Conservation (phyloP, 2,113 vertebrate species). For the Oncorhynchus tshawytscha region DNA sequence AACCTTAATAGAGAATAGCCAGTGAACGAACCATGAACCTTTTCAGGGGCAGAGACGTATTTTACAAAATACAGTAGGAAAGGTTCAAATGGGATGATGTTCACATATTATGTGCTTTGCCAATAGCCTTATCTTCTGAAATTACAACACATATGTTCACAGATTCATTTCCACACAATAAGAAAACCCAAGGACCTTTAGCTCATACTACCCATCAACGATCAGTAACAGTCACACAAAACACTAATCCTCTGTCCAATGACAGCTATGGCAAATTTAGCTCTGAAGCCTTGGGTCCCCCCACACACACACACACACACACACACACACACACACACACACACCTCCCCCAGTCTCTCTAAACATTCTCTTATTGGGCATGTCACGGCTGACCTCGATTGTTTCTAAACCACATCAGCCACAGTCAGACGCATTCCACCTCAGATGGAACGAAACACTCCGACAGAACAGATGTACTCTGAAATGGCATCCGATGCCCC, state of each 20-base stretch:
- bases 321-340: slow-evolving; percentile 8
- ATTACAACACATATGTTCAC: neutral
- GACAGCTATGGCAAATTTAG: neutral
- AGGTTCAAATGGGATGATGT: neutral
- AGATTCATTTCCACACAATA: neutral
- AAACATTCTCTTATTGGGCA: slow-evolving; percentile 52
- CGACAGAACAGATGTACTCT: slow-evolving; percentile 51
- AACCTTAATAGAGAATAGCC: neutral
- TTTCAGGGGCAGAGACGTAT: neutral
- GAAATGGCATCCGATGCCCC: slow-evolving; percentile 40
- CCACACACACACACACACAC: slow-evolving; percentile 26
- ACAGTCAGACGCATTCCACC: slow-evolving; percentile 55
- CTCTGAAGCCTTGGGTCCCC: slow-evolving; percentile 28
- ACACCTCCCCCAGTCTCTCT: slow-evolving; percentile 28
- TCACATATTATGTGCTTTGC: neutral
- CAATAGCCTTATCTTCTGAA: neutral
- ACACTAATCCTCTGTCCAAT: neutral
- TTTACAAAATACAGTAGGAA: neutral
- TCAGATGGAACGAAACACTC: slow-evolving; percentile 39
- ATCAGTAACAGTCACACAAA: too few relatives aligned
- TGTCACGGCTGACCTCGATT: slow-evolving; percentile 54
- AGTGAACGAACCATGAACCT: neutral
- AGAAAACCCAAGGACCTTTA: too few relatives aligned
- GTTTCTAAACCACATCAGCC: slow-evolving; percentile 45
- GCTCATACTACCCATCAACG: too few relatives aligned